Conservation (phyloP, 1,140 invertebrate species). For the Olivierus martensii region DNA sequence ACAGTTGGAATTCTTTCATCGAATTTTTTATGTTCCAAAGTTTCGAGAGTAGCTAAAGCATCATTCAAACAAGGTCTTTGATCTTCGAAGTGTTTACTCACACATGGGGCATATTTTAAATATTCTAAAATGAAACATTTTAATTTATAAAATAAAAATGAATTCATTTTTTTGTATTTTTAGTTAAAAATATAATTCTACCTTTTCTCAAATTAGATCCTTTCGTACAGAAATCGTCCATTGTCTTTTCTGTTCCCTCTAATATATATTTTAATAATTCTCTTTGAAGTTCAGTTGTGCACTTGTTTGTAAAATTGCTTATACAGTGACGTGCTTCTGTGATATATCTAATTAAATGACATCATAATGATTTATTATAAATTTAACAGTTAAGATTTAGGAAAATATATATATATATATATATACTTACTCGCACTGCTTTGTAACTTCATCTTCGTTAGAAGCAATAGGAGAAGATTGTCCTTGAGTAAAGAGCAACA, state of each 20-base stretch:
- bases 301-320: slow-evolving; percentile 20
- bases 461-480: slow-evolving; percentile 14
- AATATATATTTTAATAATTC: slow-evolving; percentile 21
- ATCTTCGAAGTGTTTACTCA: not conserved
- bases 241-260: slow-evolving; percentile 18
- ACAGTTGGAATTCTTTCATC: not conserved
- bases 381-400: not conserved
- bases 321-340: slow-evolving; percentile 19
- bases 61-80: not conserved
- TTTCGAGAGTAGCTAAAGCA: not conserved
- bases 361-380: not conserved
- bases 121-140: no score
- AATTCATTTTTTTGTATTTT: no score
- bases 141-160: no score
- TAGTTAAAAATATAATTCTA: slow-evolving; percentile 6
- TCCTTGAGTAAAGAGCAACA: slow-evolving; percentile 19
- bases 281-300: slow-evolving; percentile 22
- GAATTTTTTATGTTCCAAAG: not conserved
- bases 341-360: slow-evolving; percentile 3
- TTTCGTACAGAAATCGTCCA: slow-evolving; percentile 19
- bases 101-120: no score
- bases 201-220: slow-evolving; percentile 15
- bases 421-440: slow-evolving; percentile 20
- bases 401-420: no score
- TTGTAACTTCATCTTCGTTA: slow-evolving; percentile 18